Evolutionary conservation across 2,113 vertebrate genomes (phyloP), one percentile per base, ranked within the genome.

Genomic region (Mustela lutreola): DNA sequence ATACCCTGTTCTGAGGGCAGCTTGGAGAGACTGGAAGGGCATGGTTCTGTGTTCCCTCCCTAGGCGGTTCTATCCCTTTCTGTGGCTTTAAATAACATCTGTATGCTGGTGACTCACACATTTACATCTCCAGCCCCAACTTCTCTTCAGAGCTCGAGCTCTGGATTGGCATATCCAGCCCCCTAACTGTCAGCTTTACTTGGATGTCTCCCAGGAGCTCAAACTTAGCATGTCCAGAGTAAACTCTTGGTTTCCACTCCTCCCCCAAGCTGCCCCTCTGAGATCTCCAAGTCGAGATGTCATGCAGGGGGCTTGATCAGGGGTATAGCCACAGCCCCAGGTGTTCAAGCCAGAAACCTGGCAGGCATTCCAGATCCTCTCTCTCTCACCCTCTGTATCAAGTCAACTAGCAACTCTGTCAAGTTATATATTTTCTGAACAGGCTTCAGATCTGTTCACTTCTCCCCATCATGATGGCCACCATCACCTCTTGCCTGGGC

Each of bases 11-110:
- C 1, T 1, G 65, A 79, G 90, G 78, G 56, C 53, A 50, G 39
- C 0, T 7, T 7, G 24, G 60, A 82, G n/a, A 88, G 15, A 1
- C 22, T 36, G 56, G 75, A 36, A 89, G 84, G 84, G 18, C 50
- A 48, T 26, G 28, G 22, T 15, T 78, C 65, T 26, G 0, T 14
- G 33, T 75, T 70, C 45, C 31, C 67, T 78, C 70, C 71, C 67
- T 16, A 14, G 70, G 31, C 19, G 62, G 26, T 39, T 83, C 86
- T 75, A 33, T n/a, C 60, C 71, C 63, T 56, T 58, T 15, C 73
- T 14, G 19, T 31, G 75, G 80, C 76, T 98, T 98, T 96, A 95
- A 93, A 93, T 97, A 92, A 93, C 91, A 60, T 58, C 63, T 62
- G 33, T 71, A 19, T 53, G 75, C 83, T 39, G 75, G 80, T 97